phyloP scores from a whole-genome alignment of 2,797 vertebrate species.

The Spinibarbus caldwelli region DNA sequence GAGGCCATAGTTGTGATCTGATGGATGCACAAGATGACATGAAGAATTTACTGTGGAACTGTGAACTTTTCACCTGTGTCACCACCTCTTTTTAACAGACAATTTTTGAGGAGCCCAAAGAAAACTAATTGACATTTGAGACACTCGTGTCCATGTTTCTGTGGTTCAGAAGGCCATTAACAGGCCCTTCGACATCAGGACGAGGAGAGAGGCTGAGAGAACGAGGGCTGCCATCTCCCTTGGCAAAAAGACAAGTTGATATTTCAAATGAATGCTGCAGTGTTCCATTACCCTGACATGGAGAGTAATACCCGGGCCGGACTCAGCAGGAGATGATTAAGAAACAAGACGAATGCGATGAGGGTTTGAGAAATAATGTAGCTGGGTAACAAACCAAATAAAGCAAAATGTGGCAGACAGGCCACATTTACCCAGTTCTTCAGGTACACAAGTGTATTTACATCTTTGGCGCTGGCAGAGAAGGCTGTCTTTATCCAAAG shows the following conservation, averaged over 20 bases:
- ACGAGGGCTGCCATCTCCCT: constrained; percentile 44
- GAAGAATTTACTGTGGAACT: not conserved
- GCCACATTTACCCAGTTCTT: constrained; percentile 1
- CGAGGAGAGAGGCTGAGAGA: not conserved
- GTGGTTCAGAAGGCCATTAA: constrained; percentile 24
- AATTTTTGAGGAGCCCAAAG: not conserved
- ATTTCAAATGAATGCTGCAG: constrained; percentile 55
- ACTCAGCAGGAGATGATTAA: constrained; percentile 52
- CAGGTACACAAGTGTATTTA: constrained; percentile 13
- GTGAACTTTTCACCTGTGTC: not conserved
- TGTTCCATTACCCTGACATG: constrained; percentile 50
- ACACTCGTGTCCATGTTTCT: constrained; percentile 17
- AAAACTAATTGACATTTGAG: constrained; percentile 6
- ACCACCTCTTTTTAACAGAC: not conserved
- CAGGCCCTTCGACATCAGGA: constrained; percentile 31
- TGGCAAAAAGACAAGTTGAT: constrained; percentile 59
- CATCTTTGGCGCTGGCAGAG: not conserved
- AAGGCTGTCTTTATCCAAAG: not conserved
- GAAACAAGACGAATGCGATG: constrained; percentile 32
- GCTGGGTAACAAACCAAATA: constrained; percentile 37
- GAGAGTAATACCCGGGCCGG: constrained; percentile 35
- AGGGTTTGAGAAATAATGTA: constrained; percentile 24
- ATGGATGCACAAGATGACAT: not conserved
- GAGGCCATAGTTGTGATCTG: not conserved
- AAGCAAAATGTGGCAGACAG: constrained; percentile 43